These are phyloP conservation scores for Neoniphon sammara DNA, from an alignment of 2,797 vertebrate genomes.

Conservation along the genomic window DNA sequence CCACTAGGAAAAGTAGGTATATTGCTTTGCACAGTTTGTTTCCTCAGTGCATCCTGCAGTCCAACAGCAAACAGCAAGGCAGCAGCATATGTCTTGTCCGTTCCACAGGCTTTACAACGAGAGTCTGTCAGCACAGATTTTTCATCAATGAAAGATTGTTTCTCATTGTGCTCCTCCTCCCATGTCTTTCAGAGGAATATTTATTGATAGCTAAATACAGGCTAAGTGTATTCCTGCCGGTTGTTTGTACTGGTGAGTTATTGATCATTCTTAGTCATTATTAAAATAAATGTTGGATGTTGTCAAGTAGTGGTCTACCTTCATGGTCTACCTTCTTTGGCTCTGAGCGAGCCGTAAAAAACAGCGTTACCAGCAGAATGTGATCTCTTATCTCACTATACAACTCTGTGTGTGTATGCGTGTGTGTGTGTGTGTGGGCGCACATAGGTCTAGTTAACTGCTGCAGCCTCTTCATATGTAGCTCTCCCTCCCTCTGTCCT, in stretches of 20 bases:
- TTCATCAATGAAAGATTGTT: not conserved
- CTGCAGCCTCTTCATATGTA: constrained; percentile 35
- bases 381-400: constrained; percentile 16
- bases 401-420: not conserved
- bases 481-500: constrained; percentile 28
- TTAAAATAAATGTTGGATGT: not conserved
- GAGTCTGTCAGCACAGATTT: not conserved
- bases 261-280: not conserved
- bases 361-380: constrained; percentile 9
- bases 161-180: not conserved
- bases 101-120: too few species aligned
- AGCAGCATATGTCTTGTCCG: too few species aligned
- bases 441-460: constrained; percentile 20
- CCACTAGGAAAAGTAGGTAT: too few species aligned
- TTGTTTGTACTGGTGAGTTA: not conserved
- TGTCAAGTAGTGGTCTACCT: not conserved
- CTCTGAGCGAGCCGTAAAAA: constrained; percentile 1
- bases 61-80: too few species aligned
- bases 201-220: not conserved
- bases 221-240: not conserved
- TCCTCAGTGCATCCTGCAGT: too few species aligned
- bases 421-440: constrained; percentile 13
- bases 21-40: too few species aligned
- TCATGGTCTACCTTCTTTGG: not conserved
- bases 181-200: not conserved